A percentile compares a stretch with the other conserved stretches of the same genome.
Evolutionary conservation across 2,888 invertebrate species (phyloP).

Genomic region (Parnassius apollo): DNA sequence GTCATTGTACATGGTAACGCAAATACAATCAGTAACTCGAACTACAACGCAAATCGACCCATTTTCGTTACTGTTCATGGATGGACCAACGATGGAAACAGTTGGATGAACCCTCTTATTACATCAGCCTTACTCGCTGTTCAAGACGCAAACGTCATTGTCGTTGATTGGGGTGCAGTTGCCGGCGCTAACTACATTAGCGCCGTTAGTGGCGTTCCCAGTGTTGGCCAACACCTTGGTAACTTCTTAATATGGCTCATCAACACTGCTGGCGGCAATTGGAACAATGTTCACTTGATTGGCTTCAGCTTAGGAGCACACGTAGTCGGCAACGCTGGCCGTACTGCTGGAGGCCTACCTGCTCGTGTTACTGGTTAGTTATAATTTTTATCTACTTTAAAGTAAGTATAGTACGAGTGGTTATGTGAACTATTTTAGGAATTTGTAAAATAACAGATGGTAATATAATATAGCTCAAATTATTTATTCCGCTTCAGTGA

Average conservation of each 20-base stretch:
- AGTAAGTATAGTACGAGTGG: too few species aligned
- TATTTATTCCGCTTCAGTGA: too few species aligned
- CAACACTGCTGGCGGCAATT: constrained; percentile 54
- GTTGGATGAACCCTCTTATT: constrained; percentile 39
- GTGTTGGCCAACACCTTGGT: constrained; percentile 53
- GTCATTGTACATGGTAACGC: constrained; percentile 41
- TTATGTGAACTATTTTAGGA: too few species aligned
- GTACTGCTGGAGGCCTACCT: constrained; percentile 44
- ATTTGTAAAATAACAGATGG: too few species aligned
- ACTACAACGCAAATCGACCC: constrained; percentile 41
- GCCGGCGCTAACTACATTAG: constrained; percentile 44
- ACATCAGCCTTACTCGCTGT: constrained; percentile 45
- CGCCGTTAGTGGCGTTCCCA: constrained; percentile 47
- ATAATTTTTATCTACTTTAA: too few species aligned
- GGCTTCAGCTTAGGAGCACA: constrained; percentile 72
- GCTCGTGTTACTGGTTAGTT: constrained; percentile 56
- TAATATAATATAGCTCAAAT: too few species aligned
- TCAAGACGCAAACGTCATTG: constrained; percentile 51
- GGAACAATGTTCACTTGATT: constrained; percentile 60
- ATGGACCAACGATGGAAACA: constrained; percentile 47
- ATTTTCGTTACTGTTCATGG: constrained; percentile 50
- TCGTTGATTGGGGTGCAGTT: constrained; percentile 54
- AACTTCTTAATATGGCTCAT: constrained; percentile 59
- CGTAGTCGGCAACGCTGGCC: constrained; percentile 60
- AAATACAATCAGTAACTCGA: constrained; percentile 43